Evolutionary conservation across 2,888 invertebrate species (phyloP).

Genomic region (Aporophyla nigra): DNA sequence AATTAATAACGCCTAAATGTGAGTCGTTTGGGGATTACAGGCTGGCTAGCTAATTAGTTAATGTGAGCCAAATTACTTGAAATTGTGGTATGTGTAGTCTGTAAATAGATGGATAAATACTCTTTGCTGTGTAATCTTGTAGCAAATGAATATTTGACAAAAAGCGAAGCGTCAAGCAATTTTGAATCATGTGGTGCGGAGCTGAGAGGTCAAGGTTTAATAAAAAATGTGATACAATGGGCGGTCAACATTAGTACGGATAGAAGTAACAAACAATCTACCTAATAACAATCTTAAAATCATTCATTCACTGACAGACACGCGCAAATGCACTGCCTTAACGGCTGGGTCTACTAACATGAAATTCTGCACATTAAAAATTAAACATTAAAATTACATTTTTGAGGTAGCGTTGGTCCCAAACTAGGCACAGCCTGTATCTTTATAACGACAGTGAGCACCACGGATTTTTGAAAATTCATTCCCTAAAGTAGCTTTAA

Average conservation of each 20-base stretch:
- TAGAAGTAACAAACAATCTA: background rate
- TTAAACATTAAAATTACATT: too few species aligned
- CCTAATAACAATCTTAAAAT: background rate
- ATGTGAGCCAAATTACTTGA: slow-evolving; percentile 34
- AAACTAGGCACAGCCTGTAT: too few species aligned
- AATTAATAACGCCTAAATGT: slow-evolving; percentile 39
- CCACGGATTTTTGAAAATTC: background rate
- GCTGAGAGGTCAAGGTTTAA: background rate
- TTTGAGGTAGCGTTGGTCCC: too few species aligned
- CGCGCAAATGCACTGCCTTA: background rate
- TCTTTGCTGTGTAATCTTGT: background rate
- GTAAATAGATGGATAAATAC: background rate
- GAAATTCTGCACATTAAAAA: background rate
- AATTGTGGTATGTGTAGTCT: background rate
- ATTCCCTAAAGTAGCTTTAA: too few species aligned
- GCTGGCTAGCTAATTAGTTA: slow-evolving; percentile 37
- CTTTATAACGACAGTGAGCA: background rate
- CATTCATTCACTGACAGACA: background rate
- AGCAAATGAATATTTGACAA: background rate
- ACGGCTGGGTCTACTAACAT: background rate
- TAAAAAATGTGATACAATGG: background rate
- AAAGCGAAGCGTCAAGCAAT: background rate
- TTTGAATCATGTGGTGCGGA: background rate
- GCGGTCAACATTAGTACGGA: background rate
- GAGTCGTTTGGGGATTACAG: slow-evolving; percentile 41